Evolutionary conservation across 2,888 invertebrate genomes (phyloP).

Genomic region (Xestia ashworthii): DNA sequence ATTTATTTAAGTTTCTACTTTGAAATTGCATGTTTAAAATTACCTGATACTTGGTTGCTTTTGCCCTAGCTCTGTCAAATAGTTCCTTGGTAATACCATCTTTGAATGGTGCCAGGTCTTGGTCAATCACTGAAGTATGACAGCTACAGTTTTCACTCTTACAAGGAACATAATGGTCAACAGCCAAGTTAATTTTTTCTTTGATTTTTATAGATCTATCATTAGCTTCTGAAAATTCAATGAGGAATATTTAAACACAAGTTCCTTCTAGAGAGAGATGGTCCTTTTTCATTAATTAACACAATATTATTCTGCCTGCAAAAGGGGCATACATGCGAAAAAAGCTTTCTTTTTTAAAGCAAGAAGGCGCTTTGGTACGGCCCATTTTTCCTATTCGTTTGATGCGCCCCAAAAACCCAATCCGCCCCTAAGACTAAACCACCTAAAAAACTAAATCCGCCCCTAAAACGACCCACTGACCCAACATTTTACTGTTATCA

Average conservation of each 20-base stretch:
- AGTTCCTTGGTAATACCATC: slow-evolving; percentile 93
- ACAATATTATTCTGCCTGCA: background rate
- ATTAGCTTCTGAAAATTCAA: slow-evolving; percentile 83
- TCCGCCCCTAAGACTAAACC: too few relatives aligned
- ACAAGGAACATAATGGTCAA: slow-evolving; percentile 90
- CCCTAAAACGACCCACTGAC: too few relatives aligned
- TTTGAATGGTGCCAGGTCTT: slow-evolving; percentile 93
- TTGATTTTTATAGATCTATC: slow-evolving; percentile 82
- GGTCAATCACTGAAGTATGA: slow-evolving; percentile 91
- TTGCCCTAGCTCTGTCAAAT: slow-evolving; percentile 90
- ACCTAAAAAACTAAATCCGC: too few relatives aligned
- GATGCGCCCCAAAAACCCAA: background rate
- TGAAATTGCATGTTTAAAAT: slow-evolving; percentile 8
- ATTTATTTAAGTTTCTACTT: background rate
- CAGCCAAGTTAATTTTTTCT: slow-evolving; percentile 87
- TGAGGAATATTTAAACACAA: background rate
- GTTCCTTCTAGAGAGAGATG: too few relatives aligned
- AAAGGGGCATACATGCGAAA: background rate
- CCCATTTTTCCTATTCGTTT: background rate
- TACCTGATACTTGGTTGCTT: slow-evolving; percentile 87
- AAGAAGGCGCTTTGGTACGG: background rate
- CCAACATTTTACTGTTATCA: background rate
- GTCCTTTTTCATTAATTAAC: background rate
- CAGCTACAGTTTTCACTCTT: slow-evolving; percentile 91
- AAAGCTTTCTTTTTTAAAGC: background rate